Percentiles rank a stretch among this genome's conserved stretches.
Evolutionary conservation across 2,113 vertebrate genomes (phyloP).

Genomic region (Leiothrix lutea): DNA sequence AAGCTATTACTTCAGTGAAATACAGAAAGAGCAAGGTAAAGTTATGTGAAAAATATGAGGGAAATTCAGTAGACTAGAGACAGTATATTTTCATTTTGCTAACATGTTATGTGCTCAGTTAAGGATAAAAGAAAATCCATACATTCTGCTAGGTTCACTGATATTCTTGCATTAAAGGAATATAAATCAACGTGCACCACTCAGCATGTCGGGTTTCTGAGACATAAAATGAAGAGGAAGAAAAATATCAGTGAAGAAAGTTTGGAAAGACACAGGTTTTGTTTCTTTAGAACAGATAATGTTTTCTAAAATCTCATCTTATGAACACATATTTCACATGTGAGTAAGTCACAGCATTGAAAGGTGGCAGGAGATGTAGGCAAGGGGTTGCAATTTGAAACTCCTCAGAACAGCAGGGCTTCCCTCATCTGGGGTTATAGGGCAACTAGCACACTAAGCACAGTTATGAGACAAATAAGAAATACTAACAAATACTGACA

Average conservation of each 20-base stretch:
- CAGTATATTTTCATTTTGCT: conserved; percentile 8
- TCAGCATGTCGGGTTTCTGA: not conserved
- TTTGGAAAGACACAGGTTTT: not conserved
- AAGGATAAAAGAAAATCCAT: conserved; percentile 49
- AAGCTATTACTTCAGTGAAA: not conserved
- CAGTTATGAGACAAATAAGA: not conserved
- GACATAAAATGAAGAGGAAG: not conserved
- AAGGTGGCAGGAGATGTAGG: not conserved
- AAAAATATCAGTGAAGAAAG: not conserved
- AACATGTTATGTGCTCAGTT: conserved; percentile 15
- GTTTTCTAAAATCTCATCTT: not conserved
- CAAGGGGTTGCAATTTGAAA: not conserved
- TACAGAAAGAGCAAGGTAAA: not conserved
- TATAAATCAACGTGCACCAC: not conserved
- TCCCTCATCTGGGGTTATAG: not conserved
- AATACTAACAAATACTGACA: not conserved
- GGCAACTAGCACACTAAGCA: not conserved
- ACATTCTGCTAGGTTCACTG: not conserved
- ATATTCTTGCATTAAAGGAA: conserved; percentile 1
- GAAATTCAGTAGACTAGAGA: not conserved
- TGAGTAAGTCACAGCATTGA: not conserved
- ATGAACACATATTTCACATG: not conserved
- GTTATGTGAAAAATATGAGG: conserved; percentile 5
- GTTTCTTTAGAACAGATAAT: not conserved
- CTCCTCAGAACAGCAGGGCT: not conserved